Percentiles rank a stretch among this genome's conserved stretches.
Conservation (phyloP, 1,140 invertebrate genomes). For the Bombus polaris region DNA sequence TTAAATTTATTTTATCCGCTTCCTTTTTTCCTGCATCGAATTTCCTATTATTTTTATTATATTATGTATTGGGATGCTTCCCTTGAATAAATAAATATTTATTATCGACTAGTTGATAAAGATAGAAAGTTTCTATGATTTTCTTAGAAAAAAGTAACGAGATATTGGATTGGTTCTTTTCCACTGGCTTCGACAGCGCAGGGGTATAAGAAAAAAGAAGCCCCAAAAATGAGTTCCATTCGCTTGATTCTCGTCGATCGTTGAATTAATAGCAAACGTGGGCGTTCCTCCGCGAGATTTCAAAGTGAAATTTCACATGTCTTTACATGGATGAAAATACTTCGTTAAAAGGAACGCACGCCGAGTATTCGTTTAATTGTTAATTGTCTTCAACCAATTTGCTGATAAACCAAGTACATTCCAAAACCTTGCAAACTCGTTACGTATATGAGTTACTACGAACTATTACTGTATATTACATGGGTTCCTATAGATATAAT, state of each 20-base stretch:
- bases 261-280: neutral
- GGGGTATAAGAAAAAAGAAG: neutral
- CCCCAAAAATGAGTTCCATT: neutral
- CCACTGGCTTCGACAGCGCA: neutral
- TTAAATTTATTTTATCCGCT: too few species aligned
- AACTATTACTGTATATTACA: too few species aligned
- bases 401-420: neutral
- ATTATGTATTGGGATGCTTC: too few species aligned
- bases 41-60: too few species aligned
- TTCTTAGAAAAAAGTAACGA: neutral
- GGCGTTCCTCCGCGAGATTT: neutral
- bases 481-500: too few species aligned
- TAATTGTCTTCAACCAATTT: neutral
- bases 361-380: neutral
- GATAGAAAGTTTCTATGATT: neutral
- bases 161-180: slow-evolving; percentile 7
- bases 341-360: neutral
- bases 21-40: too few species aligned
- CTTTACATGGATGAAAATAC: neutral
- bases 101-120: neutral
- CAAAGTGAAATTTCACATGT: neutral
- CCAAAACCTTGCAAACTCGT: neutral
- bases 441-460: too few species aligned
- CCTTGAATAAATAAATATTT: neutral
- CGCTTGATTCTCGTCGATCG: slow-evolving; percentile 14